A percentile compares a stretch with the other conserved stretches of the same genome.
Evolutionary conservation across 2,888 invertebrate species (phyloP).

Genomic region (Hypomecis punctinalis): DNA sequence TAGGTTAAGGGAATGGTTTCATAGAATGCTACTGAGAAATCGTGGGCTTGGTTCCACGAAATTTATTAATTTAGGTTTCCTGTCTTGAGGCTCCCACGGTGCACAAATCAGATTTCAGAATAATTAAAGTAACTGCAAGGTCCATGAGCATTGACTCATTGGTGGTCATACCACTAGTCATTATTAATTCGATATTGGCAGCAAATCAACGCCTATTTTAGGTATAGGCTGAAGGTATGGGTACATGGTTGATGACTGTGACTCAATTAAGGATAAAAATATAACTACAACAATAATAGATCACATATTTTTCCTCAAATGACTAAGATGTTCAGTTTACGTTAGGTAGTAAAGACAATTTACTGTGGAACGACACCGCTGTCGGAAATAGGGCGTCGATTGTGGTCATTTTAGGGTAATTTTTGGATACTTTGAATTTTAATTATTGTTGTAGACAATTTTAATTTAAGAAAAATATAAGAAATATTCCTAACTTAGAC

Average conservation of each 20-base stretch:
- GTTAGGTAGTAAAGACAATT: not conserved
- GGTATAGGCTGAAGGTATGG: not conserved
- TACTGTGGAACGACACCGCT: not conserved
- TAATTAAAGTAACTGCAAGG: constrained; percentile 14
- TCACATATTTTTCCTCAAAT: constrained; percentile 18
- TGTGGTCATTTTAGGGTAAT: too few species aligned
- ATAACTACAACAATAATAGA: constrained; percentile 7
- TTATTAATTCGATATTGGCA: constrained; percentile 13
- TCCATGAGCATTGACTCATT: constrained; percentile 15
- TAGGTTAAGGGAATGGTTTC: constrained; percentile 42
- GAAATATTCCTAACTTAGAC: too few species aligned
- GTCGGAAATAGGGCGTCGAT: too few species aligned
- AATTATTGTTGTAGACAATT: too few species aligned
- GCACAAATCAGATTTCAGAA: constrained; percentile 28
- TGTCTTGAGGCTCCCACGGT: constrained; percentile 34
- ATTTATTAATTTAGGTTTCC: constrained; percentile 21
- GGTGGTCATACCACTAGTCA: constrained; percentile 7
- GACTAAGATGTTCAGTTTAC: constrained; percentile 19
- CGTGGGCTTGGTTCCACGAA: constrained; percentile 11
- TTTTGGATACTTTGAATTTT: too few species aligned
- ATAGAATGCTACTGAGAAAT: constrained; percentile 1
- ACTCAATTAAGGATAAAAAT: constrained; percentile 12
- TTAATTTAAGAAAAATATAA: too few species aligned
- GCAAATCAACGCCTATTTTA: constrained; percentile 5
- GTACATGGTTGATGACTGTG: constrained; percentile 10